These are phyloP conservation scores for Sitta carolinensis DNA, from an alignment of 2,797 vertebrate genomes.

Conservation along the genomic window DNA sequence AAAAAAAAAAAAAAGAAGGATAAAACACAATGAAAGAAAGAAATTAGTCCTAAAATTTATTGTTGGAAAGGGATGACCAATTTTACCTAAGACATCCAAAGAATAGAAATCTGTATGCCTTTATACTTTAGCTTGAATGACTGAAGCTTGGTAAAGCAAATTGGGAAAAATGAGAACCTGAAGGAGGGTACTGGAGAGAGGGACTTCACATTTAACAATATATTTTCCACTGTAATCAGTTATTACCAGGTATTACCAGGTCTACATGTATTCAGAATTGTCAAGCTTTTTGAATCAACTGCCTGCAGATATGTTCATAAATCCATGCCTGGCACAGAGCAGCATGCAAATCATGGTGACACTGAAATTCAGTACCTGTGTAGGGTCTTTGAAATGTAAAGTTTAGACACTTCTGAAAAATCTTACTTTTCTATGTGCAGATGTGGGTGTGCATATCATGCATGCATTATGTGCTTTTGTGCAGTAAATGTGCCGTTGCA, in stretches of 20 bases:
- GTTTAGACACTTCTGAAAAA: background rate
- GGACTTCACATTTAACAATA: background rate
- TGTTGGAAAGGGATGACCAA: background rate
- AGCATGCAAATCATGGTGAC: background rate
- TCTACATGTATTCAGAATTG: background rate
- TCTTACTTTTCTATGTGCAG: background rate
- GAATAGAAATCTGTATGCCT: background rate
- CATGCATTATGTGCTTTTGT: background rate
- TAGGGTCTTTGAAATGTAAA: background rate
- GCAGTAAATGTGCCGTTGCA: fast-evolving
- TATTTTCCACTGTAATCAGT: background rate
- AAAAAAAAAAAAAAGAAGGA: background rate
- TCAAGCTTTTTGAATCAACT: background rate
- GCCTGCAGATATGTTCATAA: background rate
- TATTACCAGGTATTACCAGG: background rate
- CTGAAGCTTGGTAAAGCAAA: background rate
- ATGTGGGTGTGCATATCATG: background rate
- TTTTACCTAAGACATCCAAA: background rate
- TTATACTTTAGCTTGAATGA: background rate
- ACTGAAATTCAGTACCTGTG: background rate
- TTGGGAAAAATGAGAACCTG: background rate
- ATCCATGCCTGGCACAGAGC: background rate
- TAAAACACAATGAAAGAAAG: background rate
- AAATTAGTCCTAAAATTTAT: background rate
- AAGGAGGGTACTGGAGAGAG: fast-evolving